phyloP scores from a whole-genome alignment of 1,140 invertebrate species.

The Batillaria attramentaria region DNA sequence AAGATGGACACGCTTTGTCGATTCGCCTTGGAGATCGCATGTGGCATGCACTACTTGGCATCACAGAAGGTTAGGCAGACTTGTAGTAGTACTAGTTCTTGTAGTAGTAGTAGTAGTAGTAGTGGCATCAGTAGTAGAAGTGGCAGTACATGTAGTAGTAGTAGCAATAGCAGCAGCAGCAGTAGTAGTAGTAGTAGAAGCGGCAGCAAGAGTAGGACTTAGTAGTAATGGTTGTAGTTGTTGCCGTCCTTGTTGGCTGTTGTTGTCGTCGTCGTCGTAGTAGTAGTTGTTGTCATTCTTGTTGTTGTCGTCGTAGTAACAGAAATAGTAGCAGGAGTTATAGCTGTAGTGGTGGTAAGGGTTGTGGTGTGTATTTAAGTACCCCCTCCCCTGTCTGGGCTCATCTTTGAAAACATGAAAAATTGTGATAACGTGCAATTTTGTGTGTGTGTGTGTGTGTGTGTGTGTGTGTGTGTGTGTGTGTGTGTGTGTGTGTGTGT shows the following conservation, averaged over 20 bases:
- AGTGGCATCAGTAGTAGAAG: not conserved
- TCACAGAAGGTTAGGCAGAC: constrained; percentile 83
- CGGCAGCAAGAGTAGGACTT: too few relatives aligned
- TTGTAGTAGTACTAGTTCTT: not conserved
- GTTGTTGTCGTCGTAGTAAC: too few relatives aligned
- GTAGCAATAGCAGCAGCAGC: not conserved
- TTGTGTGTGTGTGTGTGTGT: not conserved
- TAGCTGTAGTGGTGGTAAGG: too few relatives aligned
- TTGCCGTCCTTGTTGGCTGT: not conserved
- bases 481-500: constrained; percentile 9
- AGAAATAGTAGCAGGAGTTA: too few relatives aligned
- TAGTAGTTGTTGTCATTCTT: not conserved
- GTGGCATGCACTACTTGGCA: constrained; percentile 95
- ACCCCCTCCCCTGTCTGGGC: not conserved
- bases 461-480: constrained; percentile 4
- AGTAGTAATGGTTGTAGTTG: not conserved
- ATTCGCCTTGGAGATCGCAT: constrained; percentile 94
- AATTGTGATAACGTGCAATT: not conserved
- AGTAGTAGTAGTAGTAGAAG: not conserved
- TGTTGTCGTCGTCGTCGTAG: not conserved
- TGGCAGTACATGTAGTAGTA: not conserved
- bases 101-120: not conserved
- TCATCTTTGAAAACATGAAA: not conserved
- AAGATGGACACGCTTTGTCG: constrained; percentile 93
- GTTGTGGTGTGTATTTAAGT: not conserved